These are phyloP conservation scores for Rhogogaster chlorosoma DNA, from an alignment of 2,888 invertebrate genomes.

Conservation along the genomic window DNA sequence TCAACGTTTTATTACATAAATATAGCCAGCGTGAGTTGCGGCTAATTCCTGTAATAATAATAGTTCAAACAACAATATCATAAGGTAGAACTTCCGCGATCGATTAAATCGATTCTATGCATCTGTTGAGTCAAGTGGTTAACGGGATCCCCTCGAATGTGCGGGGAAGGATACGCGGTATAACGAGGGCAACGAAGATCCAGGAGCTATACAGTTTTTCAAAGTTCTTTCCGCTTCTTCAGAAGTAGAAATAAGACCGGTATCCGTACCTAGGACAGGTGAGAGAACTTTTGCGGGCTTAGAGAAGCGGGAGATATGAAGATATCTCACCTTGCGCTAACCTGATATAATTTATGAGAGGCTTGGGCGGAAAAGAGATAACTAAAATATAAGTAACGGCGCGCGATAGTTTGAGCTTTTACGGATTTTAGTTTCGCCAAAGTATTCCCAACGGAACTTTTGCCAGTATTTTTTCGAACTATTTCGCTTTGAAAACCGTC, in stretches of 20 bases:
- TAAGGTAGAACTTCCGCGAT: not conserved
- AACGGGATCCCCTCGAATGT: constrained; percentile 5
- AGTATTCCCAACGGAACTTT: not conserved
- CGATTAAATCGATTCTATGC: not conserved
- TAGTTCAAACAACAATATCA: not conserved
- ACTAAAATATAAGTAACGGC: constrained; percentile 5
- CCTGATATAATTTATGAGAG: constrained; percentile 33
- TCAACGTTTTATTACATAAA: not conserved
- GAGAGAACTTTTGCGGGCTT: constrained; percentile 24
- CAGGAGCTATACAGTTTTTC: not conserved
- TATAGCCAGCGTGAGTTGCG: not conserved
- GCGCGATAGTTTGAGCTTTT: constrained; percentile 24
- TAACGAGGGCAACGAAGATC: not conserved
- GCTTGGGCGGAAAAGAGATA: constrained; percentile 10
- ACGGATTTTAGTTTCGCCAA: not conserved
- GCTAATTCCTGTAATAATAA: constrained; percentile 4
- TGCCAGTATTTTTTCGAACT: not conserved
- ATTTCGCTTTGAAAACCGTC: not conserved
- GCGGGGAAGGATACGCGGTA: not conserved
- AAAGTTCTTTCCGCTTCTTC: not conserved
- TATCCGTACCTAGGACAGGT: constrained; percentile 32
- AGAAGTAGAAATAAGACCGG: not conserved
- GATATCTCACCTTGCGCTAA: not conserved
- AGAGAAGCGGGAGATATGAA: not conserved
- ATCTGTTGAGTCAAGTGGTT: not conserved